phyloP scores from a whole-genome alignment of 1,140 invertebrate genomes.

The Meteorus sp. region DNA sequence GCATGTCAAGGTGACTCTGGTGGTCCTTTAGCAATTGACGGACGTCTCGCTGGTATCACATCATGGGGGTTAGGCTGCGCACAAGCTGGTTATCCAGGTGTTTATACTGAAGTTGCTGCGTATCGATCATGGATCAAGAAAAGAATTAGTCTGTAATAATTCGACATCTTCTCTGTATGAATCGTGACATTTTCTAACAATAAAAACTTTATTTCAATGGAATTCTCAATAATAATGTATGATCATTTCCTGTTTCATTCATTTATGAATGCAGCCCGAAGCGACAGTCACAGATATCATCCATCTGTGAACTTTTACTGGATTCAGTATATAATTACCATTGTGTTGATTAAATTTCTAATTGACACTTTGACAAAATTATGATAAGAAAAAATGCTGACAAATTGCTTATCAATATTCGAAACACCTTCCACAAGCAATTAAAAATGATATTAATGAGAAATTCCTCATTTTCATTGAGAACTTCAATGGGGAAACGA shows the following conservation, averaged over 20 bases:
- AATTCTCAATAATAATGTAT: no score
- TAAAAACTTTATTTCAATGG: no score
- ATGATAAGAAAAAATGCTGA: no score
- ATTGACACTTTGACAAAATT: no score
- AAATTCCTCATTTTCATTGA: neutral
- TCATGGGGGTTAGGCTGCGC: constrained; percentile 66
- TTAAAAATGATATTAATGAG: neutral
- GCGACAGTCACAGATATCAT: no score
- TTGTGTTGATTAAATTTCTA: no score
- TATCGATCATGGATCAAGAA: constrained; percentile 55
- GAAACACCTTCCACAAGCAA: neutral
- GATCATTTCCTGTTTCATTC: no score
- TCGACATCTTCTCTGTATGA: neutral
- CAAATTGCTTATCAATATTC: no score
- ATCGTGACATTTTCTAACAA: neutral
- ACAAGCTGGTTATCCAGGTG: constrained; percentile 62
- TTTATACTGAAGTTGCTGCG: constrained; percentile 65
- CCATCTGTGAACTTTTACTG: no score
- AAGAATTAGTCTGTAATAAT: constrained; percentile 18
- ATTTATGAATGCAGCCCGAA: no score
- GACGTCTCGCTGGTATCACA: constrained; percentile 61
- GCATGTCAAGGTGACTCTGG: constrained; percentile 64
- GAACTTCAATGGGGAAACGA: no score
- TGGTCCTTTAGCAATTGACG: constrained; percentile 54
- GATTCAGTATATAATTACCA: no score